Conservation (phyloP, 2,888 invertebrate species). For the Minunthozetes semirufus region DNA sequence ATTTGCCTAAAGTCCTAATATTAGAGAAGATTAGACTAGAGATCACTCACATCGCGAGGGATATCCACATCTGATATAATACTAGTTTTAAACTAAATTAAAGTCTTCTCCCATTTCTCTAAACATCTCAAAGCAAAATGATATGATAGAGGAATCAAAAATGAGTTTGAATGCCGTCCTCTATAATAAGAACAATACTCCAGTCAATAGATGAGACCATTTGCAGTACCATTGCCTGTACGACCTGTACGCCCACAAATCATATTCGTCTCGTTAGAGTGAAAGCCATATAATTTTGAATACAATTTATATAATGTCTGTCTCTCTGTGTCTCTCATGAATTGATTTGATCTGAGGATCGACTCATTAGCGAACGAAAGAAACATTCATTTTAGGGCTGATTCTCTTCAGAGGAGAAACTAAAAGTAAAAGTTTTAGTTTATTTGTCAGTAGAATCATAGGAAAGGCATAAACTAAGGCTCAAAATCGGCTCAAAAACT, state of each 20-base stretch:
- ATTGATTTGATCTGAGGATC: slow-evolving; percentile 15
- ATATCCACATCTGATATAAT: background rate
- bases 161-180: slow-evolving; percentile 8
- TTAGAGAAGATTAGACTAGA: background rate
- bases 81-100: slow-evolving; percentile 1
- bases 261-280: background rate
- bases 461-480: slow-evolving; percentile 1
- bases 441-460: slow-evolving; percentile 10
- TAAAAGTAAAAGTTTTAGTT: too few species aligned
- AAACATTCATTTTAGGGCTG: background rate
- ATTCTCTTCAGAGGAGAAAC: too few species aligned
- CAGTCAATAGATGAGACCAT: background rate
- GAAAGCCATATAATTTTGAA: slow-evolving; percentile 12
- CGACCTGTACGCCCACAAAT: background rate
- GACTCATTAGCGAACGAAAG: slow-evolving; percentile 5
- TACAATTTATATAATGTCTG: slow-evolving; percentile 15
- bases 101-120: background rate
- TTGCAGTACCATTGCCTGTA: background rate
- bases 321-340: background rate
- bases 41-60: background rate
- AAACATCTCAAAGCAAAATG: slow-evolving; percentile 9
- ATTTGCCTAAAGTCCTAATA: too few species aligned
- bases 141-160: background rate
- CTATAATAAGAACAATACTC: slow-evolving; percentile 7
- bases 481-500: slow-evolving; percentile 19